Percentiles rank a stretch among this genome's conserved stretches.
Evolutionary conservation across 2,888 invertebrate genomes (phyloP).

Genomic region (Octonoba sinensis): DNA sequence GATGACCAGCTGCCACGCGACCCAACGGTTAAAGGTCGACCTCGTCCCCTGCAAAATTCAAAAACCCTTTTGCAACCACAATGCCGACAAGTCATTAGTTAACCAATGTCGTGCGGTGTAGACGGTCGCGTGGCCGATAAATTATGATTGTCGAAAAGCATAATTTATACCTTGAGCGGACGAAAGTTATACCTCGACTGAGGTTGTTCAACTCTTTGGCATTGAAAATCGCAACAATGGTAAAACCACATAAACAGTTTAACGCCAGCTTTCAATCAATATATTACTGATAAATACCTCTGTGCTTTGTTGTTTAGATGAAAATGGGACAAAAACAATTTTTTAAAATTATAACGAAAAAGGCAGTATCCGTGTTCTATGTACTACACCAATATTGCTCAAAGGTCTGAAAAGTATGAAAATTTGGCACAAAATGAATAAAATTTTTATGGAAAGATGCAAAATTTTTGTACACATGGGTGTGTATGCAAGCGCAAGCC

Average conservation of each 20-base stretch:
- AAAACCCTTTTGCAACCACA: slow-evolving; percentile 49
- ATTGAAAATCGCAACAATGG: neutral
- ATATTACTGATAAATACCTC: neutral
- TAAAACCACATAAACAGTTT: too few species aligned
- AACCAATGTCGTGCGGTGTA: slow-evolving; percentile 19
- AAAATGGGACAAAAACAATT: too few species aligned
- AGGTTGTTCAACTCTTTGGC: slow-evolving; percentile 32
- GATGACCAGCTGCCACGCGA: slow-evolving; percentile 57
- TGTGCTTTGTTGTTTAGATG: neutral
- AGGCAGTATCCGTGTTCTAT: too few species aligned
- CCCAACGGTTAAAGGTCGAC: slow-evolving; percentile 38
- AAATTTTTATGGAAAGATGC: too few species aligned
- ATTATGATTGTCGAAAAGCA: slow-evolving; percentile 24
- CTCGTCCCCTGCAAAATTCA: slow-evolving; percentile 28
- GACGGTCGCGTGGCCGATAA: slow-evolving; percentile 37
- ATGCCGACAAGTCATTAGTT: slow-evolving; percentile 49
- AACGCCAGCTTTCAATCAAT: neutral
- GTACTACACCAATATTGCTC: too few species aligned
- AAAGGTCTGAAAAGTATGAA: too few species aligned
- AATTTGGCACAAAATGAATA: too few species aligned
- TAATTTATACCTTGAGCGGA: slow-evolving; percentile 9
- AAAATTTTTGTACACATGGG: too few species aligned
- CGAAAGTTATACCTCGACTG: neutral
- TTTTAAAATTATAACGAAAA: too few species aligned
- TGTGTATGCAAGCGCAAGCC: too few species aligned